Conservation (phyloP, 2,888 invertebrate species). For the Linnaemya tessellans region DNA sequence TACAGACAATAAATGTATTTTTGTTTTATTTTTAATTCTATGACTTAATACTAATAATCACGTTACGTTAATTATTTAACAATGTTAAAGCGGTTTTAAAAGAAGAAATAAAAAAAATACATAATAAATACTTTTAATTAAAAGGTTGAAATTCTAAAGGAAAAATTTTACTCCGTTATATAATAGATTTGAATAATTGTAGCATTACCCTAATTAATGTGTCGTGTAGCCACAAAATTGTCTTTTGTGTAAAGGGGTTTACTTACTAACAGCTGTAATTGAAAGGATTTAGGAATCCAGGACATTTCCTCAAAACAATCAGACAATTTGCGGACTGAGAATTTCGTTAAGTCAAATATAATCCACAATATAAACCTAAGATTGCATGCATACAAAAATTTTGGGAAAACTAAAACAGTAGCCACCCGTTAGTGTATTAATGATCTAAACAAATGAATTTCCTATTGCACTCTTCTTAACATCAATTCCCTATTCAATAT, state of each 20-base stretch:
- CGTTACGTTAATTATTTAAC: conserved; percentile 41
- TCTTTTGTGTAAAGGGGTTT: neutral
- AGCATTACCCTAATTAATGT: neutral
- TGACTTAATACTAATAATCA: conserved; percentile 64
- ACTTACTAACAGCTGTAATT: neutral
- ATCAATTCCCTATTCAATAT: neutral
- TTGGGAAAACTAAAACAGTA: neutral
- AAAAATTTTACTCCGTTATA: neutral
- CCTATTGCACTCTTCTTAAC: neutral
- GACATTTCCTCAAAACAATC: no score
- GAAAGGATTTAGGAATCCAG: neutral
- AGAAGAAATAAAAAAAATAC: neutral
- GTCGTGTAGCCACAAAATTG: neutral
- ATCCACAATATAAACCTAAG: neutral
- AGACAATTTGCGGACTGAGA: no score
- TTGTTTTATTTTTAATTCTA: conserved; percentile 49
- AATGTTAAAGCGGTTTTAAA: conserved; percentile 21
- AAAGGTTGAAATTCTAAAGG: neutral
- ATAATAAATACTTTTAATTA: neutral
- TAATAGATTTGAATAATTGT: neutral
- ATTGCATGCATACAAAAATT: neutral
- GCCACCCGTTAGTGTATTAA: neutral
- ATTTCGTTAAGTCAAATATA: no score
- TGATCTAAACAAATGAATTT: neutral
- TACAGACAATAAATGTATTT: conserved; percentile 35